Conservation (phyloP, 1,140 invertebrate genomes). For the Plutomurus gul region DNA sequence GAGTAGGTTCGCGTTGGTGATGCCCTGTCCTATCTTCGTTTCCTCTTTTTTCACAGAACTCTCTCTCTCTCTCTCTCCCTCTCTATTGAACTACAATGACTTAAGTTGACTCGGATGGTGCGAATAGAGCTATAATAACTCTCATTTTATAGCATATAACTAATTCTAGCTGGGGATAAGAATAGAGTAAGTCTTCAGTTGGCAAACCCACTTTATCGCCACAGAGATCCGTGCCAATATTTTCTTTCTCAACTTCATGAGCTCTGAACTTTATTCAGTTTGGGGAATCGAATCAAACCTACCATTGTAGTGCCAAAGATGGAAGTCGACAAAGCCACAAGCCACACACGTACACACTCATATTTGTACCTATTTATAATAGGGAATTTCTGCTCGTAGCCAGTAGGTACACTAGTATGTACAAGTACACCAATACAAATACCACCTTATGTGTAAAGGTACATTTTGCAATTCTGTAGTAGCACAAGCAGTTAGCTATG, state of each 20-base stretch:
- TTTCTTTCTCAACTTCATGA: conserved; percentile 40
- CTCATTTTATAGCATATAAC: neutral
- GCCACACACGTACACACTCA: neutral
- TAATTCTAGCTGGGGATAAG: neutral
- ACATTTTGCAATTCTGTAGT: too few relatives aligned
- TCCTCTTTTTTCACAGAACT: neutral
- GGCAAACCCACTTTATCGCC: conserved; percentile 33
- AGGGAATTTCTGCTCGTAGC: too few relatives aligned
- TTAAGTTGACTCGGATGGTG: conserved; percentile 22
- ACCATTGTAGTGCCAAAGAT: neutral
- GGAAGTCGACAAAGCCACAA: neutral
- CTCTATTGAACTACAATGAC: neutral
- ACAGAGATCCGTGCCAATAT: conserved; percentile 44
- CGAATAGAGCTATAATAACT: conserved; percentile 18
- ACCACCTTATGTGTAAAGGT: too few relatives aligned
- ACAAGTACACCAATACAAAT: too few relatives aligned
- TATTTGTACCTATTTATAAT: too few relatives aligned
- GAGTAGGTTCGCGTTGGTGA: neutral
- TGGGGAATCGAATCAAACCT: neutral
- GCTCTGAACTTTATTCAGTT: conserved; percentile 17
- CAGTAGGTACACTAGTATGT: too few relatives aligned
- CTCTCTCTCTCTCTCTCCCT: neutral
- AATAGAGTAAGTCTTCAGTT: conserved; percentile 5
- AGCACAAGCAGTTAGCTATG: too few relatives aligned
- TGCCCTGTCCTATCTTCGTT: neutral